A percentile compares a stretch with the other conserved stretches of the same genome.
Conservation (phyloP, 2,113 vertebrate species). For the Lasiurus borealis region DNA sequence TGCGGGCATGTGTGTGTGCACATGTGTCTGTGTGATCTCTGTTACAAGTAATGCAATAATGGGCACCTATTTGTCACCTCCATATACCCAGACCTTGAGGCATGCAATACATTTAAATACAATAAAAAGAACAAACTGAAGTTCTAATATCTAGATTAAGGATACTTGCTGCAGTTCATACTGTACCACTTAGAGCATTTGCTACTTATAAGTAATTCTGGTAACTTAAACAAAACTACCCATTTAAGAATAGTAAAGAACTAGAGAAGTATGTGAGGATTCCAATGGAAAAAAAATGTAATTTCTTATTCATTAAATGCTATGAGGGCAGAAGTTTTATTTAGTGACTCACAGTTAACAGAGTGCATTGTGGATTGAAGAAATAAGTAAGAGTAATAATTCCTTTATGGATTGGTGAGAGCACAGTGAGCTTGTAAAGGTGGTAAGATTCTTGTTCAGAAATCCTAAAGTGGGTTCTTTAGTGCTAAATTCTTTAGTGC, state of each 20-base stretch:
- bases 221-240: not conserved
- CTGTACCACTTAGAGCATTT: not conserved
- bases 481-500: too few relatives aligned
- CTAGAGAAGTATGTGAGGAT: not conserved
- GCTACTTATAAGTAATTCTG: not conserved
- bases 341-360: not conserved
- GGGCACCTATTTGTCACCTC: constrained; percentile 44
- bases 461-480: not conserved
- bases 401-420: not conserved
- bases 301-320: constrained; percentile 15
- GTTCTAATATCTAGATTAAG: not conserved
- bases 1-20: too few relatives aligned
- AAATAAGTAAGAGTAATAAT: not conserved
- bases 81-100: not conserved
- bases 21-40: not conserved
- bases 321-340: not conserved
- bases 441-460: not conserved
- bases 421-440: not conserved
- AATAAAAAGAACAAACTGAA: not conserved
- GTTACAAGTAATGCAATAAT: not conserved
- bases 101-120: not conserved
- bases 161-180: not conserved
- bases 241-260: not conserved
- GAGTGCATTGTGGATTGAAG: not conserved
- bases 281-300: not conserved